A percentile compares a stretch with the other conserved stretches of the same genome.
These are phyloP conservation scores for Amphiprion clarkii DNA, from an alignment of 2,797 vertebrate genomes.

Conservation along the genomic window DNA sequence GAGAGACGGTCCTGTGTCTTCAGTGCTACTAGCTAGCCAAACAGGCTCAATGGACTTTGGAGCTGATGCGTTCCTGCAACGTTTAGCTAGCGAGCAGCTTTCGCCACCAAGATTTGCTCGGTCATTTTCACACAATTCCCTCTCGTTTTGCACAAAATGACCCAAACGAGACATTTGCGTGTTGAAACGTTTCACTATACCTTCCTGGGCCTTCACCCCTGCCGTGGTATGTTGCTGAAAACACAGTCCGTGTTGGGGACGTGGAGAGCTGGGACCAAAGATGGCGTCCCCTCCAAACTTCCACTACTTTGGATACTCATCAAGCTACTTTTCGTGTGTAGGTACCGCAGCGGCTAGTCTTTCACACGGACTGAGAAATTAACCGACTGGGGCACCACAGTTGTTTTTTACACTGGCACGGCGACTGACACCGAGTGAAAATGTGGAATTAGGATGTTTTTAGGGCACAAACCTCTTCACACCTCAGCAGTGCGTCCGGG, in stretches of 20 bases:
- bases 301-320: conserved; percentile 99
- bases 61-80: conserved; percentile 68
- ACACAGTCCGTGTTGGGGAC: conserved; percentile 93
- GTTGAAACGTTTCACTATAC: conserved; percentile 80
- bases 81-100: conserved; percentile 67
- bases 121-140: conserved; percentile 41
- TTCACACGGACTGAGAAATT: conserved; percentile 40
- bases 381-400: conserved; percentile 1
- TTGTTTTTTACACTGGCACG: conserved; percentile 5
- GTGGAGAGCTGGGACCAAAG: conserved; percentile 98
- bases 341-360: conserved; percentile 61
- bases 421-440: conserved; percentile 28
- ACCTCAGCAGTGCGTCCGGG: conserved; percentile 91
- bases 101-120: conserved; percentile 58
- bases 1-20: conserved; percentile 66
- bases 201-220: conserved; percentile 90
- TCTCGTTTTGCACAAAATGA: conserved; percentile 16
- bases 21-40: conserved; percentile 77
- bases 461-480: conserved; percentile 87
- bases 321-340: conserved; percentile 92
- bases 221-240: conserved; percentile 90
- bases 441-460: conserved; percentile 46
- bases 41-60: conserved; percentile 76
- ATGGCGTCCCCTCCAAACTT: conserved; percentile 99
- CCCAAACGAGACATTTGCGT: conserved; percentile 26